phyloP scores from a whole-genome alignment of 2,797 vertebrate genomes.

The Acanthurus tractus region DNA sequence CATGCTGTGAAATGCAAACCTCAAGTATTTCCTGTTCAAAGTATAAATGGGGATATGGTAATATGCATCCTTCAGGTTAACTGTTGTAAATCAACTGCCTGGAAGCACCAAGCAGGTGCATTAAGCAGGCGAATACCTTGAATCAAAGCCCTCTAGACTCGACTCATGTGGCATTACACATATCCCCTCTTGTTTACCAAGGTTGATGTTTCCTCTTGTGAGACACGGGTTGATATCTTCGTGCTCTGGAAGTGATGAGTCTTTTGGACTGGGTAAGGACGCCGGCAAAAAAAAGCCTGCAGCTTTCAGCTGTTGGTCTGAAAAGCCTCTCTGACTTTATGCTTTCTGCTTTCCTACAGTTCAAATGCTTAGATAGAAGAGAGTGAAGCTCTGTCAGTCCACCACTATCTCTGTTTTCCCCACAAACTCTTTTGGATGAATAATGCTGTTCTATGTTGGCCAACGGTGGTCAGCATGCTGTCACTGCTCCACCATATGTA shows the following conservation, averaged over 20 bases:
- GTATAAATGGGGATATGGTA: background rate
- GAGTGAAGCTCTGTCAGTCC: background rate
- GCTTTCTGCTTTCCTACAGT: background rate
- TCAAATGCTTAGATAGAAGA: background rate
- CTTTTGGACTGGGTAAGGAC: background rate
- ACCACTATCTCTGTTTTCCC: background rate
- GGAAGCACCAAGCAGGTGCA: background rate
- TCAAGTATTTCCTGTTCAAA: background rate
- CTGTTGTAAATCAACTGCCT: background rate
- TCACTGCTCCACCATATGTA: no score
- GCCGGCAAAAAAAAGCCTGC: background rate
- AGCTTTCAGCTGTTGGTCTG: background rate
- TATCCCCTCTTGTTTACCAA: background rate
- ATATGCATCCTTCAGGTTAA: background rate
- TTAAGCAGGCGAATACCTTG: background rate
- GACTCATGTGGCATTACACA: no score
- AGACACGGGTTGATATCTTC: background rate
- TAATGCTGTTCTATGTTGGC: no score
- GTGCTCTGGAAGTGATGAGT: background rate
- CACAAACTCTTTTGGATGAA: background rate
- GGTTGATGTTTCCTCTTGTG: background rate
- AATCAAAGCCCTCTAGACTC: background rate
- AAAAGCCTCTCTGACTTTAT: background rate
- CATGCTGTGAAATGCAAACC: background rate
- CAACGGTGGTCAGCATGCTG: no score